These are phyloP conservation scores for Austrofundulus limnaeus DNA, from an alignment of 2,113 vertebrate species.

Conservation along the genomic window DNA sequence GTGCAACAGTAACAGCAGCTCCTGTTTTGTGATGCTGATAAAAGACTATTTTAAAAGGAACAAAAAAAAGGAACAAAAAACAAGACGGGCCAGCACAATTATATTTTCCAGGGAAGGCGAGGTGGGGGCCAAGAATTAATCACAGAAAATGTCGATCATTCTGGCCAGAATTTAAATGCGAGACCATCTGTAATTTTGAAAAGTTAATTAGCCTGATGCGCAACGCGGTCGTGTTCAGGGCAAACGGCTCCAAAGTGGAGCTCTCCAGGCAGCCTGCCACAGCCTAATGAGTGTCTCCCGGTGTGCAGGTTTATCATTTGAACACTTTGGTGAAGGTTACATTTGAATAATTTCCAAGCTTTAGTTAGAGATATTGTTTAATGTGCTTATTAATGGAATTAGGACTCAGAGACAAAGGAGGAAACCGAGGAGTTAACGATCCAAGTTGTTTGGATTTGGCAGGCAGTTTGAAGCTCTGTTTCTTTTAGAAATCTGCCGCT, in stretches of 20 bases:
- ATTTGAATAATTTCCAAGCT: conserved; percentile 68
- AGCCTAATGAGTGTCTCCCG: conserved; percentile 72
- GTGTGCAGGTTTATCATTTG: conserved; percentile 59
- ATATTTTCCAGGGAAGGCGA: conserved; percentile 32
- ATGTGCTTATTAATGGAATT: conserved; percentile 60
- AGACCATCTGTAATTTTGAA: conserved; percentile 73
- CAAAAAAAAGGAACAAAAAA: background rate
- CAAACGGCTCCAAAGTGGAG: conserved; percentile 72
- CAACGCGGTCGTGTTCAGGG: conserved; percentile 73
- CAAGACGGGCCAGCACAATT: conserved; percentile 21
- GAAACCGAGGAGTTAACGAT: background rate
- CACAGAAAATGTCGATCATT: conserved; percentile 62
- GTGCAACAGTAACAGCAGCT: conserved; percentile 47
- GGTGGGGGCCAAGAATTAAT: conserved; percentile 42
- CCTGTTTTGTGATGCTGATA: conserved; percentile 28
- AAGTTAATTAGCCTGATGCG: conserved; percentile 76
- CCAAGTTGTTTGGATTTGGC: conserved; percentile 6
- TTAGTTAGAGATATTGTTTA: conserved; percentile 62
- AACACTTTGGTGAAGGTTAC: conserved; percentile 73
- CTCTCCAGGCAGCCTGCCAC: conserved; percentile 73
- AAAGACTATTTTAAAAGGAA: conserved; percentile 21
- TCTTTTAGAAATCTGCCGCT: no score
- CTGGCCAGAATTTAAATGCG: conserved; percentile 62
- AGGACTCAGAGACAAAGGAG: conserved; percentile 38
- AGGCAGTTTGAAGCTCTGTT: background rate